Conservation (phyloP, 2,888 invertebrate genomes). For the Anagyrus pseudococci region DNA sequence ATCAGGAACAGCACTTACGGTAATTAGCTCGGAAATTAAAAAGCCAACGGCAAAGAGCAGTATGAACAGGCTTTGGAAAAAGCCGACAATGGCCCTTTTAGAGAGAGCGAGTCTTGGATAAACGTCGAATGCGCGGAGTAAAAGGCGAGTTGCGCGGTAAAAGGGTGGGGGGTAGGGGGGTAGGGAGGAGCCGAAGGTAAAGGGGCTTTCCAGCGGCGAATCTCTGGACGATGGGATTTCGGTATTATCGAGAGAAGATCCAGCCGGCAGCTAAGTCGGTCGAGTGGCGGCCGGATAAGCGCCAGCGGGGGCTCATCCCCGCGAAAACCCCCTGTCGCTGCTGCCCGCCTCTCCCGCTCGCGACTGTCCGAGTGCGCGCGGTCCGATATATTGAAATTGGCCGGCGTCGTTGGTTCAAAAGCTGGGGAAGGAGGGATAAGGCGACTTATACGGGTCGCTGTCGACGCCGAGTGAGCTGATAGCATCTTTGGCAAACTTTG, state of each 20-base stretch:
- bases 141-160: too few species aligned
- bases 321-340: too few species aligned
- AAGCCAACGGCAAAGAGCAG: neutral
- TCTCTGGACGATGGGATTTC: constrained; percentile 19
- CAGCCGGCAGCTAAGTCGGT: neutral
- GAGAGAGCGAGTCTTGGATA: constrained; percentile 15
- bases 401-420: constrained; percentile 38
- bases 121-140: neutral
- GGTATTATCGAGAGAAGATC: constrained; percentile 19
- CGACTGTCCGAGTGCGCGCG: constrained; percentile 26
- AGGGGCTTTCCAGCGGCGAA: constrained; percentile 3
- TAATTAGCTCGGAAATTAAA: neutral
- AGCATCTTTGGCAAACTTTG: constrained; percentile 12
- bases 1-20: neutral
- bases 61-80: neutral
- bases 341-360: constrained; percentile 34
- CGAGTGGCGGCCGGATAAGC: constrained; percentile 16
- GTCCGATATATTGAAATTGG: constrained; percentile 45
- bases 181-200: too few species aligned
- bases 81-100: constrained; percentile 11
- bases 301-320: constrained; percentile 1
- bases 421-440: neutral
- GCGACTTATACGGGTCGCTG: neutral
- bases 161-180: too few species aligned
- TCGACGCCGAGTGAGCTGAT: neutral